Base-by-base conservation (phyloP, 2,888 invertebrate species). In the Nipponacmea schrenckii region DNA sequence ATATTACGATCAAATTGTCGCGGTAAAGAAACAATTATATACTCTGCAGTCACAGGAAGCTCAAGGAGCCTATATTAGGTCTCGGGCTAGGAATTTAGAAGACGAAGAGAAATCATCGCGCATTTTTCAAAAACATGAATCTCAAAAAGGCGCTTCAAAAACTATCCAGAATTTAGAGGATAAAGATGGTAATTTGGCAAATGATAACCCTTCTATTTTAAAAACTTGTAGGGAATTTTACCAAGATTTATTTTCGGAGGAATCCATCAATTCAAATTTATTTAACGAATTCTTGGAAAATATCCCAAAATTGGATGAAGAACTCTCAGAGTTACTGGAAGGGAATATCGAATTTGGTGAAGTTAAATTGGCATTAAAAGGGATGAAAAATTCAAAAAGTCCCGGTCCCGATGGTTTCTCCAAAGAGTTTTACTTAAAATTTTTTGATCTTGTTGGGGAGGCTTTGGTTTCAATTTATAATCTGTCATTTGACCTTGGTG, bases 311-410 rank as follows among this genome's bases (percentile, higher is more conserved):
- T 31, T 64, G n/a, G 64, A 69, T 64, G 44, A 5, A 26, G 46
- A 64, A 17, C n/a, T 24, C 64, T n/a, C 27, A n/a, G n/a, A n/a
- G 26, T 44, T 46, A 8, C 39, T 48, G 8, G 66, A 70, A 65
- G 70, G 62, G 26, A 44, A 17, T 12, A 70, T 70, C 20, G 24
- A 39, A 26, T 26, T 27, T 39, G 48, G 65, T 26, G 66, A 70
- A 70, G 15, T 65, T 14, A 39, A 20, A 17, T 31, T 17, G 8
- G 70, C 75, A 17, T 48, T 76, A 26, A 72, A 69, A n/a, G 65
- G 62, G 15, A 74, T 75, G 72, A 46, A 72, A 24, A 71, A 71
- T 66, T n/a, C n/a, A n/a, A n/a, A n/a, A n/a, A n/a, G n/a, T n/a
- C n/a, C n/a, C n/a, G n/a, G n/a, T n/a, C n/a, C n/a, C n/a, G n/a